These are phyloP conservation scores for Chelonus insularis DNA, from an alignment of 1,140 invertebrate species.

Conservation along the genomic window DNA sequence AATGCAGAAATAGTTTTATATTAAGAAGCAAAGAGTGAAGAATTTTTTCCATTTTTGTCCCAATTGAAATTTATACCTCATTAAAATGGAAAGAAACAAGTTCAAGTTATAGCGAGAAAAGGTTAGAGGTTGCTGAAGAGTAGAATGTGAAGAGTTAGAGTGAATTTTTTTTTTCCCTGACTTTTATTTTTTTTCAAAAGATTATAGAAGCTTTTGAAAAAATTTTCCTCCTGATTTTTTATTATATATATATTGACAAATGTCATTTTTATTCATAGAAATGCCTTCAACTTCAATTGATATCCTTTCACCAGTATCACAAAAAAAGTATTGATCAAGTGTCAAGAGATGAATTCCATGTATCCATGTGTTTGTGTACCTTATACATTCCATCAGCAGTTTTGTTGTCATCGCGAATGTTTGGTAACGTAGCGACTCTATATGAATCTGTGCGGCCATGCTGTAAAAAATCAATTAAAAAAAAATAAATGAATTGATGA, in stretches of 20 bases:
- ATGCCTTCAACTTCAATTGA: not conserved
- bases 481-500: slow-evolving; percentile 26
- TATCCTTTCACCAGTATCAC: not conserved
- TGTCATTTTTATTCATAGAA: not conserved
- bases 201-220: not conserved
- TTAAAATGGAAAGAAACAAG: not conserved
- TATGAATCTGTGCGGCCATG: slow-evolving; percentile 92
- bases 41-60: not conserved
- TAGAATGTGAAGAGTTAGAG: not conserved
- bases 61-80: not conserved
- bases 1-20: not conserved
- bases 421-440: slow-evolving; percentile 86
- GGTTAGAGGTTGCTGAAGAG: not conserved
- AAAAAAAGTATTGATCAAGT: slow-evolving; percentile 2
- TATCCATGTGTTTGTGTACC: slow-evolving; percentile 67
- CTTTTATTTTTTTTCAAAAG: not conserved
- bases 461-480: slow-evolving; percentile 67
- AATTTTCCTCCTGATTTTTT: not conserved
- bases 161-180: no score
- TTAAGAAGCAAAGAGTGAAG: not conserved
- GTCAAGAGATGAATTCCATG: slow-evolving; percentile 3
- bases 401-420: slow-evolving; percentile 90
- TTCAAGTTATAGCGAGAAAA: not conserved
- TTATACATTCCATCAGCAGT: slow-evolving; percentile 90
- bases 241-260: not conserved